These are phyloP conservation scores for Pitangus sulphuratus DNA, from an alignment of 2,797 vertebrate species.

Conservation along the genomic window DNA sequence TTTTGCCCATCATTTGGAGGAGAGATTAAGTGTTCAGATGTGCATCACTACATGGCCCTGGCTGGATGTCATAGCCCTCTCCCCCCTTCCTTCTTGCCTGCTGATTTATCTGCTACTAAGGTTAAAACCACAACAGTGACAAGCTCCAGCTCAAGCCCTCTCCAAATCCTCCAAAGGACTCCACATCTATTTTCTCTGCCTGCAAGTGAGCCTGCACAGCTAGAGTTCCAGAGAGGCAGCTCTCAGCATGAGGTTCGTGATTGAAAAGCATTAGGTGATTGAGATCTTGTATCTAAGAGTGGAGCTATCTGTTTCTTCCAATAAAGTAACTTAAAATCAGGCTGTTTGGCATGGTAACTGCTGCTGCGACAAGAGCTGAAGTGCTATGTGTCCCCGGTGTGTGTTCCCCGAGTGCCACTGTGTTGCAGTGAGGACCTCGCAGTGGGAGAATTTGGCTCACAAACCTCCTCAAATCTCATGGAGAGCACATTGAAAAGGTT, in stretches of 20 bases:
- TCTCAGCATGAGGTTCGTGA: background rate
- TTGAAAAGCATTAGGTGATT: background rate
- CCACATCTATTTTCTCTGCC: background rate
- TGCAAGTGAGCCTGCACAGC: background rate
- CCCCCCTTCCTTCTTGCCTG: background rate
- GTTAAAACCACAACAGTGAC: background rate
- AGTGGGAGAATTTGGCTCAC: background rate
- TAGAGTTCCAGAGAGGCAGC: background rate
- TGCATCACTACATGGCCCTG: background rate
- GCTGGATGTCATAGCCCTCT: accelerated
- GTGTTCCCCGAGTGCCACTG: background rate
- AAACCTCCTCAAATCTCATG: background rate
- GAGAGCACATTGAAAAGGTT: background rate
- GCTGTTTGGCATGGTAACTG: background rate
- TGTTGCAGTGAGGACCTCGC: accelerated
- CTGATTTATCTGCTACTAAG: background rate
- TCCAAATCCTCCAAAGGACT: background rate
- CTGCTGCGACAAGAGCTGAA: background rate
- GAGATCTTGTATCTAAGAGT: background rate
- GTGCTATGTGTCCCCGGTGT: accelerated
- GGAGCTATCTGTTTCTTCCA: background rate
- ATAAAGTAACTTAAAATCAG: background rate
- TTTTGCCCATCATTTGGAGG: accelerated
- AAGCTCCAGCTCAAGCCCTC: background rate
- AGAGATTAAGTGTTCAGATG: background rate